Conservation (phyloP, 2,888 invertebrate genomes). For the Eurytoma adleriae region DNA sequence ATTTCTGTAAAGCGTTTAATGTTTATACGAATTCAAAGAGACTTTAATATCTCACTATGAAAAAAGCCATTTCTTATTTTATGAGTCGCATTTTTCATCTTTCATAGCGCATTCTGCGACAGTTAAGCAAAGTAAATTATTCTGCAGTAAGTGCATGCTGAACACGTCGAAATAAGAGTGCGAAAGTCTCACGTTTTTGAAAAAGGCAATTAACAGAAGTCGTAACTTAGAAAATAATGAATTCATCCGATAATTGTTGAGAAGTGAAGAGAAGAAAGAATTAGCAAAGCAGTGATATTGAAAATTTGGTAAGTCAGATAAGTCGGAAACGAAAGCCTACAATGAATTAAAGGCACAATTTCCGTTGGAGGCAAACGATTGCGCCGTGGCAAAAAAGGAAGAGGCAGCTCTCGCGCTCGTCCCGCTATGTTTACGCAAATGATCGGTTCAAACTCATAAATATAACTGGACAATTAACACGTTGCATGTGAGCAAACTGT, state of each 20-base stretch:
- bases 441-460: slow-evolving; percentile 68
- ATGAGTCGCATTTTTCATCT: slow-evolving; percentile 35
- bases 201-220: background rate
- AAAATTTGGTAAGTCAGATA: too few species aligned
- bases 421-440: slow-evolving; percentile 65
- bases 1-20: background rate
- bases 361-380: background rate
- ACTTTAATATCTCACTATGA: slow-evolving; percentile 30
- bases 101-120: slow-evolving; percentile 10
- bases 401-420: background rate
- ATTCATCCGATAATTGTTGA: background rate
- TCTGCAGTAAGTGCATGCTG: slow-evolving; percentile 34
- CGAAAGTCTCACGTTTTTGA: slow-evolving; percentile 25
- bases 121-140: slow-evolving; percentile 45
- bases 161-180: slow-evolving; percentile 35
- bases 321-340: background rate
- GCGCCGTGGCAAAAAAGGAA: background rate
- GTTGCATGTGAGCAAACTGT: slow-evolving; percentile 58
- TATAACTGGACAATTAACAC: slow-evolving; percentile 69
- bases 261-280: too few species aligned
- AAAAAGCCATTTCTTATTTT: slow-evolving; percentile 28
- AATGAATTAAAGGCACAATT: background rate
- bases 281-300: too few species aligned
- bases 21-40: background rate
- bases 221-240: slow-evolving; percentile 2